phyloP scores from a whole-genome alignment of 2,888 invertebrate species.

The Lasioglossum pauxillum region DNA sequence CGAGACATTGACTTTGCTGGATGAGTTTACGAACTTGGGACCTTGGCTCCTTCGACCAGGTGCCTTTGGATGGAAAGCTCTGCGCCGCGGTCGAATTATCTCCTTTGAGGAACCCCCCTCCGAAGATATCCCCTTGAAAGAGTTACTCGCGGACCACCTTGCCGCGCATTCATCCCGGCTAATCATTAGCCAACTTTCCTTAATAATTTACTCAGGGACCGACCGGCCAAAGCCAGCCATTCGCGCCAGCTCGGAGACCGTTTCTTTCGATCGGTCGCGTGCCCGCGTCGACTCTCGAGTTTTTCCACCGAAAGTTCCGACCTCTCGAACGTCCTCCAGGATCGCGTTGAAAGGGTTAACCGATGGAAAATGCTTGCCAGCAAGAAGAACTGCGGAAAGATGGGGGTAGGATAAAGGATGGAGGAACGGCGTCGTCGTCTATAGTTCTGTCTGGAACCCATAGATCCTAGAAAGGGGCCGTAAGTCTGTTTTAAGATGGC shows the following conservation, averaged over 20 bases:
- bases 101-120: constrained; percentile 55
- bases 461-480: constrained; percentile 34
- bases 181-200: constrained; percentile 60
- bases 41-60: constrained; percentile 36
- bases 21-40: constrained; percentile 61
- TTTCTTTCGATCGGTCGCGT: constrained; percentile 56
- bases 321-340: constrained; percentile 55
- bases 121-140: constrained; percentile 54
- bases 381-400: constrained; percentile 25
- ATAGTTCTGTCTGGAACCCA: constrained; percentile 10
- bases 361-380: constrained; percentile 34
- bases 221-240: neutral
- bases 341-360: constrained; percentile 55
- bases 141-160: constrained; percentile 35
- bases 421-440: constrained; percentile 9
- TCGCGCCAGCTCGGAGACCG: constrained; percentile 33
- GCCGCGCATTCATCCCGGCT: constrained; percentile 40
- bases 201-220: constrained; percentile 11
- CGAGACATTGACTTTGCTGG: constrained; percentile 69
- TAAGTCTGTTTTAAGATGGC: constrained; percentile 52
- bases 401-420: constrained; percentile 7
- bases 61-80: constrained; percentile 49
- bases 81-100: constrained; percentile 64
- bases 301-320: constrained; percentile 38
- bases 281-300: constrained; percentile 33